Percentiles rank a stretch among this genome's conserved stretches.
phyloP scores from a whole-genome alignment of 2,888 invertebrate genomes.

The Luperina testacea region DNA sequence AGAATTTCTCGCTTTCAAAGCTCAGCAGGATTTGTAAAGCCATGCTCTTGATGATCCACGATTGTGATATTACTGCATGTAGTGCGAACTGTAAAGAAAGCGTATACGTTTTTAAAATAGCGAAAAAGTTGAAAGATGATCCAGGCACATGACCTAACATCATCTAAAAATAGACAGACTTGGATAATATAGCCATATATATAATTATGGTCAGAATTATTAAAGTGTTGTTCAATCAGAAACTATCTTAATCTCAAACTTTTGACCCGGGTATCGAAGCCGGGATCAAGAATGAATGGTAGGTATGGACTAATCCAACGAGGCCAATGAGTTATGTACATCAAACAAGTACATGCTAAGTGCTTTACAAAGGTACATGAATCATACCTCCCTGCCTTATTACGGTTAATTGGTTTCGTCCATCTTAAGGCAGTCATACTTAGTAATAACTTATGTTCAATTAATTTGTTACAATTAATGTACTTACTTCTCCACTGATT shows the following conservation, averaged over 20 bases:
- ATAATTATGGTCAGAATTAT: not conserved
- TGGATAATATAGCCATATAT: too few species aligned
- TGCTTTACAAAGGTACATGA: too few species aligned
- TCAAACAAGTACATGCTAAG: too few species aligned
- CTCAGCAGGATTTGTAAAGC: constrained; percentile 22
- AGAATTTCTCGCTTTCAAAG: constrained; percentile 32
- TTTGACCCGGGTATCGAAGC: not conserved
- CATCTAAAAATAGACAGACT: not conserved
- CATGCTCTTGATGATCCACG: constrained; percentile 34
- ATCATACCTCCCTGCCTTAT: not conserved
- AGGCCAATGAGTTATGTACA: not conserved
- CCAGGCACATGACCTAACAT: not conserved
- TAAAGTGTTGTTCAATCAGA: not conserved
- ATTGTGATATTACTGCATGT: constrained; percentile 8
- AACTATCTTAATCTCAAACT: not conserved
- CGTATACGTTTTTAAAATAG: not conserved
- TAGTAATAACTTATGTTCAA: not conserved
- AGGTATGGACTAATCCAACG: not conserved
- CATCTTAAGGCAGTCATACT: too few species aligned
- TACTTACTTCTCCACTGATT: not conserved
- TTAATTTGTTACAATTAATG: not conserved
- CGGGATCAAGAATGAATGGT: too few species aligned
- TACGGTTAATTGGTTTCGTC: not conserved
- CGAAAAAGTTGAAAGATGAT: not conserved
- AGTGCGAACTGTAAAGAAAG: constrained; percentile 8